These are phyloP conservation scores for Apis florea DNA, from an alignment of 1,140 invertebrate species.

Conservation along the genomic window DNA sequence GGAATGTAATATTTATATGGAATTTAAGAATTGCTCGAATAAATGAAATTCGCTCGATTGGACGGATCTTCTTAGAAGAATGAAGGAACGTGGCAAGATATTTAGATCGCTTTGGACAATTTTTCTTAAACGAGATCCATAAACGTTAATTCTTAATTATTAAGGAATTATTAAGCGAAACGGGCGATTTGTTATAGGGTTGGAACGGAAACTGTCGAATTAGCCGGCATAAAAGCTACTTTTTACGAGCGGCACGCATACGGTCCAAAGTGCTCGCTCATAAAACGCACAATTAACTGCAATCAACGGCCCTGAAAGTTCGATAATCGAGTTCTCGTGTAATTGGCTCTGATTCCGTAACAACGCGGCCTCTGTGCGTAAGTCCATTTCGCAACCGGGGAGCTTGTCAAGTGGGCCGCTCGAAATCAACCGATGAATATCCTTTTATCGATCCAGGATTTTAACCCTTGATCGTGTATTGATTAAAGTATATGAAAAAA, in stretches of 20 bases:
- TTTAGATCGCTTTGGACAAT: too few relatives aligned
- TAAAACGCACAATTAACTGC: slow-evolving; percentile 62
- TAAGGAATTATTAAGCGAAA: neutral
- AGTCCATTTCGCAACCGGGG: slow-evolving; percentile 19
- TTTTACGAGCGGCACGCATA: slow-evolving; percentile 42
- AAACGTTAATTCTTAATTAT: neutral
- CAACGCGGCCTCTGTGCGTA: slow-evolving; percentile 19
- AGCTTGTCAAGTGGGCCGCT: neutral
- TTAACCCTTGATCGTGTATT: too few relatives aligned
- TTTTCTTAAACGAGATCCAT: neutral
- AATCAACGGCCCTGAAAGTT: slow-evolving; percentile 44
- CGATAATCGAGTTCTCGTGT: slow-evolving; percentile 52
- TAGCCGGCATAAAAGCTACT: slow-evolving; percentile 37
- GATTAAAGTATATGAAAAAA: neutral
- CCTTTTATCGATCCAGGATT: neutral
- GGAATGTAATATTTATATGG: too few relatives aligned
- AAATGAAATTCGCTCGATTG: too few relatives aligned
- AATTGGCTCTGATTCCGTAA: slow-evolving; percentile 49
- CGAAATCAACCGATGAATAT: neutral
- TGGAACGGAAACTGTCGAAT: slow-evolving; percentile 19
- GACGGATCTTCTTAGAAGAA: too few relatives aligned
- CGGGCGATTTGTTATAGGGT: slow-evolving; percentile 17
- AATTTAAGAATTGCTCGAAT: too few relatives aligned
- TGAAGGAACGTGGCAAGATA: too few relatives aligned
- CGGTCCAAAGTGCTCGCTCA: slow-evolving; percentile 40